Base-by-base conservation (phyloP, 1,140 invertebrate genomes). In the Meloidogyne chitwoodi region DNA sequence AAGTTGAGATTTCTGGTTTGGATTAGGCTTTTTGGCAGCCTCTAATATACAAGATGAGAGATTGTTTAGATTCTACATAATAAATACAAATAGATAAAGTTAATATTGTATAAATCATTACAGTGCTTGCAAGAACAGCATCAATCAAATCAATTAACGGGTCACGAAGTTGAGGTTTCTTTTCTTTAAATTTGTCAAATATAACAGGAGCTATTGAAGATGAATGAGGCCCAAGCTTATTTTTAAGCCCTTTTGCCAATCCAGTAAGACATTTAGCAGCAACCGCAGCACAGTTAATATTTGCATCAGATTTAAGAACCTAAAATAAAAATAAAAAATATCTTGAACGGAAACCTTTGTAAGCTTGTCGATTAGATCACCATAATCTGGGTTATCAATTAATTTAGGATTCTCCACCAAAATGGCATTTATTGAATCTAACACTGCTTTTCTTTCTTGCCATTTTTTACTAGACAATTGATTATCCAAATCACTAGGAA, bases 171-270 rank as follows among this genome's bases (percentile, higher is more conserved):
- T 92, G 91, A 38, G 90, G 85, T 85, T 99, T 99, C 89, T 97
- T 98, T 88, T 99, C 96, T 85, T 95, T 96, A 84, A 99, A 98
- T 89, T 98, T 98, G 83, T 97, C 95, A 11, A 98, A 87, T 27
- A 95, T 90, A 0, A 91, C 91, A 1, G 93, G 90, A 12, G 96
- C 89, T 83, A 93, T 62, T 16, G 64, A 76, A 27, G 81, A 84
- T 0, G 94, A 92, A 89, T 96, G 96, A 0, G 92, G 91, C 12
- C 91, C 90, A 88, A 98, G 99, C 76, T 92, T 92, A 85, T 92
- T 94, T 63, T 94, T 92, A n/a, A 99, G 89, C 14, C 95, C 96
- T 64, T 87, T 90, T 0, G 94, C 95, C 44, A 99, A 86, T 69
- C 92, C 90, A 6, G 92, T 90, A 4, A 98, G 84, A 87, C 93